Base-by-base conservation (phyloP, 2,113 vertebrate species). In the Hippoglossus stenolepis region DNA sequence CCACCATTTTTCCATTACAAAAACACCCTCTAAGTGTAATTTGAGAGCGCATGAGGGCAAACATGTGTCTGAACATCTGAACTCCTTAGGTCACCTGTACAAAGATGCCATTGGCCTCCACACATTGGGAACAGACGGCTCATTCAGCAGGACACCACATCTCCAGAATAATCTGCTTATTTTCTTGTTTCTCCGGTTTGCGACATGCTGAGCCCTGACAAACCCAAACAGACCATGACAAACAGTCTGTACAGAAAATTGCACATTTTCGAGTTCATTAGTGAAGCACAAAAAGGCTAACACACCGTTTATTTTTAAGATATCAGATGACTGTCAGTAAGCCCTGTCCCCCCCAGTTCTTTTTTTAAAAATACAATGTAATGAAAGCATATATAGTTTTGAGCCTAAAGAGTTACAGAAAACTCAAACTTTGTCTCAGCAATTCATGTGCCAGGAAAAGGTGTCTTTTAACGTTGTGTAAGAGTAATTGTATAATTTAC, bases 41-140 rank as follows among this genome's bases (percentile, higher is more conserved):
- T 54, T 43, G 24, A 79, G 64, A 63, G 38, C 40, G 3, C 67
- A 57, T 20, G 28, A 8, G 59, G 28, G 59, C 28, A 9, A 5
- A 12, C 40, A 43, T 82, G 58, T 60, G 47, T 77, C 65, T 1
- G 65, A 58, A 58, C 11, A 43, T 49, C 23, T 69, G 12, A 47
- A 5, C 35, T 53, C 38, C 28, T 69, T 23, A 45, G 10, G 24
- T 76, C 72, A 67, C 69, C 56, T 76, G 72, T 15, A 61, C 59
- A 51, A 70, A 75, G 54, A 79, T 5, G 51, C 75, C 80, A 77
- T 1, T 60, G 63, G 53, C 38, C 11, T 38, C 4, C 49, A 6
- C 72, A 21, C 43, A 31, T 31, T 12, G 53, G 62, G 3, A 62
- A 47, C 69, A 66, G 54, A 17, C 2, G 15, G 23, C 49, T 59